Evolutionary conservation across 2,888 invertebrate genomes (phyloP), one percentile per base, ranked within the genome.

Genomic region (Idaea aversata): DNA sequence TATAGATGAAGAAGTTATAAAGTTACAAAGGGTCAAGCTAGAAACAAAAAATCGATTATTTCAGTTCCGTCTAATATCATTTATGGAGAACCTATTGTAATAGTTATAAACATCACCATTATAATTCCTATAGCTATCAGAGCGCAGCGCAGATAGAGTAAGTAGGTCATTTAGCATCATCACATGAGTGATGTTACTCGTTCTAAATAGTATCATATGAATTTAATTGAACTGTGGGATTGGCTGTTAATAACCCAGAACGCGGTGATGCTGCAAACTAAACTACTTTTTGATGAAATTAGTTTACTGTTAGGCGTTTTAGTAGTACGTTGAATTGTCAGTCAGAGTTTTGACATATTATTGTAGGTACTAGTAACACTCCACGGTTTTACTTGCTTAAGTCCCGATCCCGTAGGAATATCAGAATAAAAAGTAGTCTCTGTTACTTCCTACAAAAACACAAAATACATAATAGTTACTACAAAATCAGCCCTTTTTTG

Each of bases 111-210:
- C 47, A 36, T n/a, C 13, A 7, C 6, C 2, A 47, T 47, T 47
- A 7, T 47, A 47, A 10, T 47, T 47, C 47, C 47, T 47, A 4
- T 36, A 47, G 13, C 47, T 10, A 75, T 76, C 73, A 74, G 76
- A 72, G 71, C 71, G 74, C 65, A 76, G 73, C 74, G 68, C 66
- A 60, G 65, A 47, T 47, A 47, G 13, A 71, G 62, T 75, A 80
- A 76, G 73, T 80, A 68, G 80, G 78, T 77, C 80, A 77, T 71
- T 47, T 47, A 73, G 64, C 72, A 70, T 71, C 74, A 77, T 74
- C 71, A 72, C 69, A 69, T 66, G 66, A 67, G 69, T 66, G 70
- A 74, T 71, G 76, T 67, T 47, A 47, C 47, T 59, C 58, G 67
- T 61, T 73, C 67, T 66, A 72, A 77, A 74, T 70, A 68, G 67